Base-by-base conservation (phyloP, 1,140 invertebrate genomes). In the Trachymyrmex cornetzi region DNA sequence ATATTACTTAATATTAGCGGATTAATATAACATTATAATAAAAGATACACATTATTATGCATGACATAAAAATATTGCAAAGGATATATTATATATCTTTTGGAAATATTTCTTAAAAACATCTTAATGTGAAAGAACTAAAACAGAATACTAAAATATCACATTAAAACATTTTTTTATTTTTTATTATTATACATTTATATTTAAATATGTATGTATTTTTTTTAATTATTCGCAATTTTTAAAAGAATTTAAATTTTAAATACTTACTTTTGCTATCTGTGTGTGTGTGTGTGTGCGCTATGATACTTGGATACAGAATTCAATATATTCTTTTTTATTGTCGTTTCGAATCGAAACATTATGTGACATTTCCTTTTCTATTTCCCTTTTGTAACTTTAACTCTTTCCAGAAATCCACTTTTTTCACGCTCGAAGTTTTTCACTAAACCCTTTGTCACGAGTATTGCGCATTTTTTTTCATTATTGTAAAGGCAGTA, bases 391-490 rank as follows among this genome's bases (percentile, higher is more conserved):
- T 55, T 24, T 6, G 3, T 24, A 24, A 9, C 34, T 16, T 48
- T 44, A 82, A 82, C 48, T 44, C 67, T 59, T 82, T 1, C n/a
- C n/a, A 2, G 16, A 48, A 69, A 11, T 44, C 16, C 14, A 3
- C 44, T 24, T 48, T 34, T 53, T 57, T 53, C 30, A 22, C 77
- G 77, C 66, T 77, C 1, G 87, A 85, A 93, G n/a, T n/a, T 94
- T 95, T 95, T 95, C 93, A 93, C 92, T 44, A 11, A 44, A 44
- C 38, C 92, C 92, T 94, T 95, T 94, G 94, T 94, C 85, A 63
- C 74, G 71, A 64, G 57, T 19, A 44, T 44, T 69, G n/a, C n/a
- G 7, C 9, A 74, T 55, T 71, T 48, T 71, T 55, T 72, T 50
- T 59, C 11, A n/a, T 66, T 77, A 71, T 86, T 38, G 75, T 44